Conservation (phyloP, 2,113 vertebrate genomes). For the Salvelinus namaycush region DNA sequence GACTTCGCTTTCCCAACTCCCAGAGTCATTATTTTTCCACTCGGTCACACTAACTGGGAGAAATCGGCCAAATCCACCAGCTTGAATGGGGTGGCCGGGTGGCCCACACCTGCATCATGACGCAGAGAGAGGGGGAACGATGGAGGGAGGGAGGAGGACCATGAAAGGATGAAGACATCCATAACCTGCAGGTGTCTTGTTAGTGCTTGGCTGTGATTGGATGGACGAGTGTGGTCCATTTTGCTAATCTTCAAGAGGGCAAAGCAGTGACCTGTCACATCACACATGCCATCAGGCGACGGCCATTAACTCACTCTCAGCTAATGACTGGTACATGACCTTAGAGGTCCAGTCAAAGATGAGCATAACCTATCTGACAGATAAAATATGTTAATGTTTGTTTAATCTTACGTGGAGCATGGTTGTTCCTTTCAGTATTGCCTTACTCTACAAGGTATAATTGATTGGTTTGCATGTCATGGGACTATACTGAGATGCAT, state of each 20-base stretch:
- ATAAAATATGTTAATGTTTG: too few species aligned
- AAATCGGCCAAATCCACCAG: constrained; percentile 40
- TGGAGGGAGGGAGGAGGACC: background rate
- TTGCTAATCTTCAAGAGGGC: constrained; percentile 39
- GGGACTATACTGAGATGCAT: too few species aligned
- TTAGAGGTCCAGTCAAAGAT: too few species aligned
- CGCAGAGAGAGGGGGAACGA: constrained; percentile 4
- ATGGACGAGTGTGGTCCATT: constrained; percentile 17
- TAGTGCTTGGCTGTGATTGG: constrained; percentile 45
- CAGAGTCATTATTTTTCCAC: constrained; percentile 68
- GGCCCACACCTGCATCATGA: constrained; percentile 62
- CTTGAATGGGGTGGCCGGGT: constrained; percentile 33
- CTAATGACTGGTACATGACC: background rate
- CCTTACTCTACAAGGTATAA: too few species aligned
- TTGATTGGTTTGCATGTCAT: too few species aligned
- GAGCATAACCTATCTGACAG: too few species aligned
- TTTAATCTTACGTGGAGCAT: too few species aligned
- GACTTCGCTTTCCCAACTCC: constrained; percentile 40
- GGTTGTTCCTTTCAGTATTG: too few species aligned
- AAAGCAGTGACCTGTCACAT: constrained; percentile 39
- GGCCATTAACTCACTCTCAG: background rate
- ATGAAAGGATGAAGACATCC: constrained; percentile 38
- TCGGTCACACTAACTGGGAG: constrained; percentile 58
- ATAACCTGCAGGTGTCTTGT: constrained; percentile 52
- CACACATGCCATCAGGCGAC: constrained; percentile 9